These are phyloP conservation scores for Terrapene triunguis DNA, from an alignment of 2,113 vertebrate genomes.

Conservation along the genomic window DNA sequence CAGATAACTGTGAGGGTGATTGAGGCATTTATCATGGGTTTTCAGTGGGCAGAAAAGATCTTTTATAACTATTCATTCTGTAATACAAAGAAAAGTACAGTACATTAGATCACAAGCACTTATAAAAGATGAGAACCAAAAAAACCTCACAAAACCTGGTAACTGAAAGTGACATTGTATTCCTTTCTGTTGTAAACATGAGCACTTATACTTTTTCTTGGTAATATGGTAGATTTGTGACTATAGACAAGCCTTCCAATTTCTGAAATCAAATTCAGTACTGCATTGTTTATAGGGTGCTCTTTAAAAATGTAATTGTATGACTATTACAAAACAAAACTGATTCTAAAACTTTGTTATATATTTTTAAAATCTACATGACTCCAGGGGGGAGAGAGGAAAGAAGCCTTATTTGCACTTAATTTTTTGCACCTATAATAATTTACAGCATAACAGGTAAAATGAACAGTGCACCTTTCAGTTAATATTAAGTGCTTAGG, in stretches of 20 bases:
- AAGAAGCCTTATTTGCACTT: no score
- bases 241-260: not conserved
- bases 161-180: not conserved
- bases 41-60: not conserved
- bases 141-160: not conserved
- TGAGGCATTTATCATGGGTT: not conserved
- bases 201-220: not conserved
- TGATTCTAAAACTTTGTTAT: no score
- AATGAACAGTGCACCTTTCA: not conserved
- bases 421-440: no score
- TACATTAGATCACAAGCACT: not conserved
- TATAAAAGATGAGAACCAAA: not conserved
- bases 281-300: not conserved
- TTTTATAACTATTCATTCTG: not conserved
- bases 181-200: not conserved
- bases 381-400: no score
- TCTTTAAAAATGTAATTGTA: not conserved
- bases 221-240: not conserved
- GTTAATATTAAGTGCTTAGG: not conserved
- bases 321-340: no score
- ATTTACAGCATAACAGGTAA: not conserved
- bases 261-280: not conserved
- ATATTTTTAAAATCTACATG: no score
- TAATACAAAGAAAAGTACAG: not conserved
- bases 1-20: accelerated